phyloP scores from a whole-genome alignment of 2,888 invertebrate species.

The Cryptocheilus praepositus region DNA sequence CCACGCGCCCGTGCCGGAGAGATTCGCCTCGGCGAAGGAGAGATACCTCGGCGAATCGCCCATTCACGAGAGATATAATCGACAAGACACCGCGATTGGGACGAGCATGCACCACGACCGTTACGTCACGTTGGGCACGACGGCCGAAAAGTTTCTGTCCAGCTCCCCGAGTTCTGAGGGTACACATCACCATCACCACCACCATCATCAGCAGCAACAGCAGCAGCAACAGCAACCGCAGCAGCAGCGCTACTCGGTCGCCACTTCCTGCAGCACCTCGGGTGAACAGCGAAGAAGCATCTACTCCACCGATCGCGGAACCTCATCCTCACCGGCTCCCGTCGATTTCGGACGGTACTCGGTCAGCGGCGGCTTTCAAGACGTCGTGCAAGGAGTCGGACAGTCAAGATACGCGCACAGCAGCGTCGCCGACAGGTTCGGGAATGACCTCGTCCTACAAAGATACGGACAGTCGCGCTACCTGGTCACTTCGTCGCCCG shows the following conservation, averaged over 20 bases:
- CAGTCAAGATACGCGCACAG: constrained; percentile 57
- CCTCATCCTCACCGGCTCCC: constrained; percentile 63
- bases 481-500: constrained; percentile 59
- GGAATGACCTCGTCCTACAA: constrained; percentile 64
- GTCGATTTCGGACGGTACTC: constrained; percentile 59
- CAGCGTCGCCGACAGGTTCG: constrained; percentile 60
- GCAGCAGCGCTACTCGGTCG: too few species aligned
- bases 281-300: constrained; percentile 40
- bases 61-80: constrained; percentile 61
- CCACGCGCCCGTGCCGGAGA: constrained; percentile 69
- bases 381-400: background rate
- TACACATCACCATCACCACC: constrained; percentile 66
- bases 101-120: constrained; percentile 58
- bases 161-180: constrained; percentile 66
- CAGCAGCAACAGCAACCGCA: constrained; percentile 50
- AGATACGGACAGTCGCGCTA: constrained; percentile 62
- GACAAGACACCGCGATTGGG: constrained; percentile 40
- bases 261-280: background rate
- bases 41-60: constrained; percentile 59
- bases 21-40: constrained; percentile 62
- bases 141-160: constrained; percentile 63
- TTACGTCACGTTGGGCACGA: constrained; percentile 54
- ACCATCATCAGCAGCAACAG: constrained; percentile 58
- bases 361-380: constrained; percentile 1
- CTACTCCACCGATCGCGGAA: constrained; percentile 57